Base-by-base conservation (phyloP, 1,140 invertebrate genomes). In the Zelostemma sp. region DNA sequence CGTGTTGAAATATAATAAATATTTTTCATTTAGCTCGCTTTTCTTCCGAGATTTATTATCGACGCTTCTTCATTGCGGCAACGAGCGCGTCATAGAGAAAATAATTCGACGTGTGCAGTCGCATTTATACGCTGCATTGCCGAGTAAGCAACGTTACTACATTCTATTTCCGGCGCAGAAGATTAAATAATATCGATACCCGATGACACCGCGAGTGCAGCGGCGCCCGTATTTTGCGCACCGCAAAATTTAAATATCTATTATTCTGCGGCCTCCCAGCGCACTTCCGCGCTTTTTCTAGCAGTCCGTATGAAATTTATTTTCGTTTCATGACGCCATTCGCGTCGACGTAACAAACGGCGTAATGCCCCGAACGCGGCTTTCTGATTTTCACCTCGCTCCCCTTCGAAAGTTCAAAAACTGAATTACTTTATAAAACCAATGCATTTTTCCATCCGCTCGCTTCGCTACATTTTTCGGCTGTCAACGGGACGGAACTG, bases 181-280 rank as follows among this genome's bases (percentile, higher is more conserved):
- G 60, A 79, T 77, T 75, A 79, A 80, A 78, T 76, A 77, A 77
- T 74, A 73, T 74, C 76, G 72, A 77, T 78, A 74, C 61, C 61
- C 73, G 70, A 74, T 74, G 76, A 74, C 72, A 76, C 68, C 50
- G 38, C 48, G 63, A 53, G 46, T 45, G 48, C 59, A 43, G 58
- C 49, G 66, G 58, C 49, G 66, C 33, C 67, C 46, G 68, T 68
- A 73, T 78, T 77, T 77, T 68, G 68, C 57, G 57, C 72, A 73
- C 76, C 78, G 68, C 78, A 74, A 66, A 77, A 83, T 83, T 79
- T 83, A 83, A 81, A 83, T 83, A 80, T 77, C 79, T 78, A 80
- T 80, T 80, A 81, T 73, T 67, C 57, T 66, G 54, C 55, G 70
- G 56, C 60, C 43, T 59, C 60, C 56, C 68, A 43, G 58, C 49